Evolutionary conservation across 2,888 invertebrate species (phyloP).

Genomic region (Rhimphoctona megacephalus): DNA sequence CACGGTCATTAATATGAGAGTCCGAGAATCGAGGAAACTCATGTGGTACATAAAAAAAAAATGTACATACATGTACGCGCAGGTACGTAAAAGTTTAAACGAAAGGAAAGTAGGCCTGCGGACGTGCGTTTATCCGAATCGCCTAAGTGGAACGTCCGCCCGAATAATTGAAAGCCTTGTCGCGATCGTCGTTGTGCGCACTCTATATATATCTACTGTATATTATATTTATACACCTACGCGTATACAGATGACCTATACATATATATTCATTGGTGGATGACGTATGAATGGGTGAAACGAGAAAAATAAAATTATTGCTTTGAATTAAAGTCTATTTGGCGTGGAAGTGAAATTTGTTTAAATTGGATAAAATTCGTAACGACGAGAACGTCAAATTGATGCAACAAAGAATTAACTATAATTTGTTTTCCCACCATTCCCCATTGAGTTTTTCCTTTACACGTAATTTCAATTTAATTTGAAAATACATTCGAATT

Average conservation of each 20-base stretch:
- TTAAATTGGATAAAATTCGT: slow-evolving; percentile 27
- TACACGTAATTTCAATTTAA: background rate
- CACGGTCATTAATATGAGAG: slow-evolving; percentile 19
- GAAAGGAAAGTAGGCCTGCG: slow-evolving; percentile 73
- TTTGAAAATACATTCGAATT: background rate
- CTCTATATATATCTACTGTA: background rate
- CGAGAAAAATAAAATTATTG: slow-evolving; percentile 26
- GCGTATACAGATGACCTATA: background rate
- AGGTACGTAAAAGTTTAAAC: slow-evolving; percentile 59
- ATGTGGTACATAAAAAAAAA: background rate
- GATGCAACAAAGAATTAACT: slow-evolving; percentile 20
- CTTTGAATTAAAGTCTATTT: slow-evolving; percentile 15
- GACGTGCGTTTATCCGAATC: slow-evolving; percentile 70
- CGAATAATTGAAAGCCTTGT: slow-evolving; percentile 70
- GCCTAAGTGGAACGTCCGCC: slow-evolving; percentile 72
- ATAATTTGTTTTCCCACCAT: background rate
- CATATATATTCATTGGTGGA: background rate
- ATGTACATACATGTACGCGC: slow-evolving; percentile 14
- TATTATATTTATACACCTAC: slow-evolving; percentile 20
- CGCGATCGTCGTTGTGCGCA: slow-evolving; percentile 17
- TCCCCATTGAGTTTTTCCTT: background rate
- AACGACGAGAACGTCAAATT: slow-evolving; percentile 5
- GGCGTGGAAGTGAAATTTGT: slow-evolving; percentile 23
- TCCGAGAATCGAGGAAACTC: slow-evolving; percentile 46
- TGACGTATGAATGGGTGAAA: slow-evolving; percentile 6